A percentile compares a stretch with the other conserved stretches of the same genome.
These are phyloP conservation scores for Montipora capricornis DNA, from an alignment of 64 coral and sea anemone genomes.

Conservation along the genomic window DNA sequence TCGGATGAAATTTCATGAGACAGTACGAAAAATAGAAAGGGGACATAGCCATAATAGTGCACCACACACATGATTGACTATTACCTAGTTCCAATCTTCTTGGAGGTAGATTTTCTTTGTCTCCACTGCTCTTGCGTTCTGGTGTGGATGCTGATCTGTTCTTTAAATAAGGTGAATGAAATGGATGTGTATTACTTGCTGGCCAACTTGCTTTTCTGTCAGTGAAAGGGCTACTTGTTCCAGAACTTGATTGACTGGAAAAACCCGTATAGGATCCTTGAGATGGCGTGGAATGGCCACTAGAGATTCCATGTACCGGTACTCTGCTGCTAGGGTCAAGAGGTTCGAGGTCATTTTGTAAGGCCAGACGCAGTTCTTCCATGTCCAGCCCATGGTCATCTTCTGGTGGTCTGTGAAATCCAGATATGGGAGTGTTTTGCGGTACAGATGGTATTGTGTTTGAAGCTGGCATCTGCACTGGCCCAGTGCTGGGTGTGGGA, in stretches of 20 bases:
- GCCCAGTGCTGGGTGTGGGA: not conserved
- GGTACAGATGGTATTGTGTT: conserved; percentile 23
- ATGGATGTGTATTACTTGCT: not conserved
- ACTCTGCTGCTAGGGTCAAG: conserved; percentile 4
- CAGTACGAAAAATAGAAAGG: too few species aligned
- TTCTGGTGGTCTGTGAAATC: not conserved
- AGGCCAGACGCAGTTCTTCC: conserved; percentile 20
- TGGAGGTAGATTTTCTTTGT: not conserved
- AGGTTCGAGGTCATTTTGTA: conserved; percentile 46
- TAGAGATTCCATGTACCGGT: not conserved
- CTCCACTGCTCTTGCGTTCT: conserved; percentile 28
- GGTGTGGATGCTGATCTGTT: conserved; percentile 43
- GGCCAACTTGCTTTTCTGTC: conserved; percentile 45
- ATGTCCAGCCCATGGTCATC: conserved; percentile 26
- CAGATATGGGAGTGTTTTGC: conserved; percentile 24
- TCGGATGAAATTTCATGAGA: too few species aligned
- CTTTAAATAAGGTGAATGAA: not conserved
- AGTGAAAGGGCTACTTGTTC: conserved; percentile 9
- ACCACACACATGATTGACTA: not conserved
- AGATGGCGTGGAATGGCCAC: conserved; percentile 23
- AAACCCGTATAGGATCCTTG: conserved; percentile 17
- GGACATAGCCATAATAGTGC: too few species aligned
- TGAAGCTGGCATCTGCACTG: conserved; percentile 24
- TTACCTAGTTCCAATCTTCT: conserved; percentile 14
- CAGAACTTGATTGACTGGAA: conserved; percentile 35